A percentile compares a stretch with the other conserved stretches of the same genome.
Evolutionary conservation across 2,888 invertebrate genomes (phyloP).

Genomic region (Odontocerum albicorne): DNA sequence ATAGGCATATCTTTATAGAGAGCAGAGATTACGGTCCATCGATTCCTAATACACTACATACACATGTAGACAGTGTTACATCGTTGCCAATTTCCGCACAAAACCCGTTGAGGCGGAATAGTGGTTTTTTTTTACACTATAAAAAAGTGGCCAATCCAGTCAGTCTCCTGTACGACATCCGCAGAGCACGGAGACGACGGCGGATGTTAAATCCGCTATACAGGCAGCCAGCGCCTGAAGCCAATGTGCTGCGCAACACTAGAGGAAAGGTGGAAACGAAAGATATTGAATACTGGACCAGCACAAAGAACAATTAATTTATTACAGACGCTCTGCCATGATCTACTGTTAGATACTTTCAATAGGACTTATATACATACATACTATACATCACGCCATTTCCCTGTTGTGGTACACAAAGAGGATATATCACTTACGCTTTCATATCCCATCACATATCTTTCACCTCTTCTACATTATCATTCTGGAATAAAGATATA

Average conservation of each 20-base stretch:
- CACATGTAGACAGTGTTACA: slow-evolving; percentile 2
- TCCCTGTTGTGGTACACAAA: no score
- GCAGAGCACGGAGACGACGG: neutral
- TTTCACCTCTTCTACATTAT: no score
- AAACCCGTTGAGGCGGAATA: slow-evolving; percentile 15
- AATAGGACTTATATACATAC: no score
- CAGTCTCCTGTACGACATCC: slow-evolving; percentile 9
- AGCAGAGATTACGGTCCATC: neutral
- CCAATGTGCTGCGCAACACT: neutral
- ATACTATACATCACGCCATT: no score
- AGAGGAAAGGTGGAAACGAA: neutral
- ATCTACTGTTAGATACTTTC: no score
- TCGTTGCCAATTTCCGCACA: slow-evolving; percentile 7
- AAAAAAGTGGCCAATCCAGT: slow-evolving; percentile 8
- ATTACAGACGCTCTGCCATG: no score
- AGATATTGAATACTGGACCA: neutral
- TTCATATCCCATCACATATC: no score
- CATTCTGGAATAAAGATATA: no score
- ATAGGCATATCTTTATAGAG: no score
- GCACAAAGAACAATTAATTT: neutral
- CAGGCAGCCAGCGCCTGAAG: neutral
- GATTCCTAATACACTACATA: neutral
- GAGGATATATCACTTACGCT: no score
- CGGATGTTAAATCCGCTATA: neutral
- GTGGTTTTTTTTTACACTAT: slow-evolving; percentile 7